Evolutionary conservation across 2,113 vertebrate species (phyloP).

Genomic region (Oxyura jamaicensis): DNA sequence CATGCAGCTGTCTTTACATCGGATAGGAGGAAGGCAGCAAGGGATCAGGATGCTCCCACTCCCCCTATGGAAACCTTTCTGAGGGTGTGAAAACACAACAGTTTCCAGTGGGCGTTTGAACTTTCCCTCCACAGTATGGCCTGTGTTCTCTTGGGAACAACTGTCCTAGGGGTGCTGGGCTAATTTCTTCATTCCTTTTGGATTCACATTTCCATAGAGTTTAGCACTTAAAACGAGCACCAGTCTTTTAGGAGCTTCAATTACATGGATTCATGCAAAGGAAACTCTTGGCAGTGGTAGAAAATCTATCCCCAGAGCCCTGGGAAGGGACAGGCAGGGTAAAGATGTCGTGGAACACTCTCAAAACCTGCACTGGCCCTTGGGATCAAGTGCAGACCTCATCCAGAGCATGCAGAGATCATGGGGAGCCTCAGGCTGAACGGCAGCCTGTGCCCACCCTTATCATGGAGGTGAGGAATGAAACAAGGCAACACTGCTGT

Average conservation of each 20-base stretch:
- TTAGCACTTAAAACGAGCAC: neutral
- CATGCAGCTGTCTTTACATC: neutral
- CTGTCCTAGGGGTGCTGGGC: conserved; percentile 8
- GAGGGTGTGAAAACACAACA: neutral
- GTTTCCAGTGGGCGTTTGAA: neutral
- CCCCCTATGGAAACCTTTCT: neutral
- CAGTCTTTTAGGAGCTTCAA: neutral
- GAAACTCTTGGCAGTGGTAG: neutral
- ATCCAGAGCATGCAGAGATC: neutral
- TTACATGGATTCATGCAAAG: neutral
- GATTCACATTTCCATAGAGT: neutral
- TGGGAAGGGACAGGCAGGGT: neutral
- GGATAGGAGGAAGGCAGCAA: accelerated
- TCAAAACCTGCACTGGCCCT: neutral
- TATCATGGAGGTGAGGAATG: neutral
- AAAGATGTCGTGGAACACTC: neutral
- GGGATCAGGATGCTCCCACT: neutral
- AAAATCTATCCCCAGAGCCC: neutral
- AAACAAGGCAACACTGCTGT: neutral
- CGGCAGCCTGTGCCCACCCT: neutral
- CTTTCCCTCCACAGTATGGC: neutral
- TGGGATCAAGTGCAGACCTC: neutral
- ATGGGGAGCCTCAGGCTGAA: neutral
- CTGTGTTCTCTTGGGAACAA: neutral
- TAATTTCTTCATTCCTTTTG: neutral